Evolutionary conservation across 2,797 vertebrate genomes (phyloP).

Genomic region (Microtus obscurus): DNA sequence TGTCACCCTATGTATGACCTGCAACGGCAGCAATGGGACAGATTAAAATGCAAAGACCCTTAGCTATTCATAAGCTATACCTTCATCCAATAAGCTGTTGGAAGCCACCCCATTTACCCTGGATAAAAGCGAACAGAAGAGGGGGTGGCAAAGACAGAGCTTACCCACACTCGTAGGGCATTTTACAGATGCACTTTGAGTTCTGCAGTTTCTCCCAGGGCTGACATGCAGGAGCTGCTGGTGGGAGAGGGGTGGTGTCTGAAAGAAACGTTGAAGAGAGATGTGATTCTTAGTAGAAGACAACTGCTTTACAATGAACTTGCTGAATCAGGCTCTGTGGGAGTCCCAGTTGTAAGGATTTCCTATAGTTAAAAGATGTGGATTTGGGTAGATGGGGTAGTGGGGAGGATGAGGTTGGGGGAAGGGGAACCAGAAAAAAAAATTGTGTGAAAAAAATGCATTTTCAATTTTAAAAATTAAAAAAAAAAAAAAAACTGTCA

Average conservation of each 20-base stretch:
- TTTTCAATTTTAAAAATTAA: neutral
- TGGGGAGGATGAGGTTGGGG: neutral
- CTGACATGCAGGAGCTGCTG: conserved; percentile 87
- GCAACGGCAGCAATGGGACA: conserved; percentile 11
- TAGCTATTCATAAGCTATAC: conserved; percentile 17
- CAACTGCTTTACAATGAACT: neutral
- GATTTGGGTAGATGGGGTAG: neutral
- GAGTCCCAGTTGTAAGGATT: neutral
- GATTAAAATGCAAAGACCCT: conserved; percentile 48
- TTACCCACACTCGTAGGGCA: conserved; percentile 94
- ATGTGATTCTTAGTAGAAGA: conserved; percentile 43
- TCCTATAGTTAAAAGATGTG: neutral
- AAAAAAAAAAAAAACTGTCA: neutral
- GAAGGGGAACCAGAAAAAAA: neutral
- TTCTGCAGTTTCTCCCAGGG: conserved; percentile 91
- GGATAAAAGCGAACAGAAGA: conserved; percentile 68
- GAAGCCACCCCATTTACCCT: conserved; percentile 45
- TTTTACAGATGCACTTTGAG: conserved; percentile 92
- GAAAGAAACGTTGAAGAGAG: conserved; percentile 68
- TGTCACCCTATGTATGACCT: conserved; percentile 65
- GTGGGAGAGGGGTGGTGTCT: conserved; percentile 69
- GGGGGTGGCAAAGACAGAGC: conserved; percentile 73
- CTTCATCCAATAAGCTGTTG: conserved; percentile 42
- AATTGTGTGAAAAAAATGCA: neutral
- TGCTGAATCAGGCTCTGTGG: neutral